These are phyloP conservation scores for Distichodus sexfasciatus DNA, from an alignment of 2,797 vertebrate species.

Conservation along the genomic window DNA sequence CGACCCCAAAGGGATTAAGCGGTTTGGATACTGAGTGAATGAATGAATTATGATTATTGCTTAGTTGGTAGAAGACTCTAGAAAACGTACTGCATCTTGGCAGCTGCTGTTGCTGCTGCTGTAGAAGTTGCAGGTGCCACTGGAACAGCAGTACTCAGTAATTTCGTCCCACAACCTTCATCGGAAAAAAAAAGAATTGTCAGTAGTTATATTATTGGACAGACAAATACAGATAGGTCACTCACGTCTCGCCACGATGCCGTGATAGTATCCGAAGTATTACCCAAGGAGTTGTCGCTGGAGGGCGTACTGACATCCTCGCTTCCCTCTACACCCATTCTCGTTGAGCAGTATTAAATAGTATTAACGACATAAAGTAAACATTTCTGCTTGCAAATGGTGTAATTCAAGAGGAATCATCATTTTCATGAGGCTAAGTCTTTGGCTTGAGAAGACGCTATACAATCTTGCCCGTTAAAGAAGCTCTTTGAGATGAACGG, in stretches of 20 bases:
- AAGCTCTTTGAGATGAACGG: background rate
- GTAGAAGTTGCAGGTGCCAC: slow-evolving; percentile 40
- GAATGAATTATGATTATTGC: no score
- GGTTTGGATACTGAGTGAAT: no score
- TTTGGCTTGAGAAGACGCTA: background rate
- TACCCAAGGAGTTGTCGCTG: slow-evolving; percentile 36
- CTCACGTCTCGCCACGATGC: slow-evolving; percentile 47
- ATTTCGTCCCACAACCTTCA: slow-evolving; percentile 43
- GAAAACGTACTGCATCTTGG: background rate
- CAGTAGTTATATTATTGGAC: background rate
- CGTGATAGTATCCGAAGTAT: slow-evolving; percentile 48
- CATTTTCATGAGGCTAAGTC: background rate
- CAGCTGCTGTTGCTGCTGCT: slow-evolving; percentile 17
- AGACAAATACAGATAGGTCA: background rate
- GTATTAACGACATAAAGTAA: background rate
- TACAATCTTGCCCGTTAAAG: background rate
- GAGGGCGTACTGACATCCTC: slow-evolving; percentile 32
- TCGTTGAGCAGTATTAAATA: slow-evolving; percentile 1
- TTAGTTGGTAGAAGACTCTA: no score
- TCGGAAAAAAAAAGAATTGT: background rate
- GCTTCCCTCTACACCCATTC: slow-evolving; percentile 48
- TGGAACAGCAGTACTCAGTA: slow-evolving; percentile 32
- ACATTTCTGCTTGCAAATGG: background rate
- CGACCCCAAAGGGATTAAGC: no score
- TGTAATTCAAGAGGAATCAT: background rate